A percentile compares a stretch with the other conserved stretches of the same genome.
Conservation (phyloP, 2,797 vertebrate species). For the Odontamblyopus lacepedii region DNA sequence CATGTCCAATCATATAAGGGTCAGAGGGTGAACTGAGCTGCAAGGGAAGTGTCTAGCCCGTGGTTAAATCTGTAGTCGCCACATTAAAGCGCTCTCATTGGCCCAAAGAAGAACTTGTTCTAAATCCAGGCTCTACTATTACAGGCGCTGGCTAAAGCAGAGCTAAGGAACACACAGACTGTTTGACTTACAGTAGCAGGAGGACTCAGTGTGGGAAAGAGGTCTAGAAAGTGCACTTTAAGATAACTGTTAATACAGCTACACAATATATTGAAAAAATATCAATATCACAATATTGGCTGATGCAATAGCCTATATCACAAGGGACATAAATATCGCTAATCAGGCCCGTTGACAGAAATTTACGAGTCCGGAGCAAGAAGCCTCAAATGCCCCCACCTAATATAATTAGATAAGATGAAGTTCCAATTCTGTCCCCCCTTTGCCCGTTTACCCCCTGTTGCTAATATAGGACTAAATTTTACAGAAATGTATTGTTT, state of each 20-base stretch:
- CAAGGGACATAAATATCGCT: no score
- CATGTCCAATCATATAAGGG: slow-evolving; percentile 23
- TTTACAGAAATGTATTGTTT: no score
- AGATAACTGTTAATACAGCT: slow-evolving; percentile 17
- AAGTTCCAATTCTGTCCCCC: no score
- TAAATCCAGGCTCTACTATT: slow-evolving; percentile 75
- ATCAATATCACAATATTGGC: no score
- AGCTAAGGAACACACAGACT: slow-evolving; percentile 74
- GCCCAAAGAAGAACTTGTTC: slow-evolving; percentile 57
- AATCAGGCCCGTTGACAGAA: no score
- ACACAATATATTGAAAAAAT: no score
- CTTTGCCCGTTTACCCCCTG: no score
- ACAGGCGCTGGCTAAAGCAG: slow-evolving; percentile 69
- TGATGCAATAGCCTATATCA: no score
- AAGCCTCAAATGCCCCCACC: no score
- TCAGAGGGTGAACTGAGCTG: slow-evolving; percentile 44
- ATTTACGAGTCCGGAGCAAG: no score
- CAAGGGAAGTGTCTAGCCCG: slow-evolving; percentile 36
- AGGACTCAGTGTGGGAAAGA: slow-evolving; percentile 62
- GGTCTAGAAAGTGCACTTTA: slow-evolving; percentile 51
- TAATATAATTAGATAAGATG: no score
- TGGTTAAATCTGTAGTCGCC: slow-evolving; percentile 56
- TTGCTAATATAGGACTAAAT: no score
- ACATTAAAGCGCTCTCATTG: slow-evolving; percentile 68
- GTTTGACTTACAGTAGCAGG: slow-evolving; percentile 63